These are phyloP conservation scores for Candidula unifasciata DNA, from an alignment of 2,888 invertebrate species.

Conservation along the genomic window DNA sequence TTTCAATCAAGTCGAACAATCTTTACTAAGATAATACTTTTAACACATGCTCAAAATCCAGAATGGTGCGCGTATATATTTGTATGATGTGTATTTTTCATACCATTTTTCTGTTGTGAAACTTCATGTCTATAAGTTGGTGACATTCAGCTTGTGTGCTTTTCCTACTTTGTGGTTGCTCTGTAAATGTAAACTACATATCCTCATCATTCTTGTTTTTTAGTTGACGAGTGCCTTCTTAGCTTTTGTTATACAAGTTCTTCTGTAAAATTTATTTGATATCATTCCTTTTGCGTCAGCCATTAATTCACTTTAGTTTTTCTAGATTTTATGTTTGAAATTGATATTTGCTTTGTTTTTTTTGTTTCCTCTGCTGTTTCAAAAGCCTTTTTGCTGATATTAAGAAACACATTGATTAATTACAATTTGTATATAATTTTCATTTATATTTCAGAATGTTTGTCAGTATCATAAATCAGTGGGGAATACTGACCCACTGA, in stretches of 20 bases:
- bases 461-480: no score
- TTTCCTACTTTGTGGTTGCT: conserved; percentile 11
- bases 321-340: neutral
- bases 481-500: no score
- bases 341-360: neutral
- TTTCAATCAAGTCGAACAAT: conserved; percentile 33
- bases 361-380: conserved; percentile 1
- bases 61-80: conserved; percentile 2
- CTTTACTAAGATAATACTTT: conserved; percentile 27
- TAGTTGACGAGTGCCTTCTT: conserved; percentile 37
- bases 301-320: neutral
- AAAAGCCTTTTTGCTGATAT: neutral
- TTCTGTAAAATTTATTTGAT: neutral
- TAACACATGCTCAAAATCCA: conserved; percentile 25
- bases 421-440: no score
- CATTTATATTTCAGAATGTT: no score
- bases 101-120: conserved; percentile 7
- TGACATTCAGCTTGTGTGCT: neutral
- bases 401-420: no score
- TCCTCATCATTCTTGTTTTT: neutral
- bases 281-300: no score
- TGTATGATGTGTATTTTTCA: neutral
- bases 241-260: conserved; percentile 26
- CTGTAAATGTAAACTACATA: neutral
- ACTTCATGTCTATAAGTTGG: neutral